These are phyloP conservation scores for Rhizoglyphus robini DNA, from an alignment of 1,140 invertebrate species.

Conservation along the genomic window DNA sequence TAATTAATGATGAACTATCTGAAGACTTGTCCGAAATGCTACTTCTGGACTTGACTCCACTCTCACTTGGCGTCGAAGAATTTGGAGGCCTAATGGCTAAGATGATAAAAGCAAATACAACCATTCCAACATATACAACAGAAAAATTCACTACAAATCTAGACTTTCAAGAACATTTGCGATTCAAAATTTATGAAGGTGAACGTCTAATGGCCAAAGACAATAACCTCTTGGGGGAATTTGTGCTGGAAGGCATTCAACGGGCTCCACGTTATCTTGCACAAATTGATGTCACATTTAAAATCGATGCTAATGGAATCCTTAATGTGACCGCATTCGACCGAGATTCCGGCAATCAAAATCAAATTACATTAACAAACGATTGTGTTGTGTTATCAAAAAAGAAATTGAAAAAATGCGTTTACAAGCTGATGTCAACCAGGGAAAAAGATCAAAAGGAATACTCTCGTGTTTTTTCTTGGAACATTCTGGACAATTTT, in stretches of 20 bases:
- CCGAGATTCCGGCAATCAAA: neutral
- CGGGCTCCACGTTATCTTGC: slow-evolving; percentile 43
- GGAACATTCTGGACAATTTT: no score
- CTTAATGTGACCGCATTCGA: slow-evolving; percentile 36
- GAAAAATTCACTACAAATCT: slow-evolving; percentile 91
- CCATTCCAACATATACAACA: slow-evolving; percentile 50
- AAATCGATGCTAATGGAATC: slow-evolving; percentile 41
- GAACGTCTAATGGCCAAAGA: slow-evolving; percentile 46
- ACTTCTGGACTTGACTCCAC: slow-evolving; percentile 43
- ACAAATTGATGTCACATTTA: slow-evolving; percentile 46
- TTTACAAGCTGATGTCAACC: no score
- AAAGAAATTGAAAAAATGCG: neutral
- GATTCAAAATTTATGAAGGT: slow-evolving; percentile 54
- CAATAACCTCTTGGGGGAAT: slow-evolving; percentile 44
- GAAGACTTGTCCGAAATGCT: slow-evolving; percentile 34
- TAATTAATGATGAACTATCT: slow-evolving; percentile 24
- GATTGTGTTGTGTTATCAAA: slow-evolving; percentile 26
- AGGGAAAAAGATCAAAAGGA: no score
- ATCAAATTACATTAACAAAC: neutral
- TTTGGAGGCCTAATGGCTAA: slow-evolving; percentile 45
- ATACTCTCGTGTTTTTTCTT: no score
- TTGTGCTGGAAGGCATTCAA: slow-evolving; percentile 44
- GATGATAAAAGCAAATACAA: slow-evolving; percentile 33
- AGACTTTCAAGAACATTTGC: slow-evolving; percentile 84
- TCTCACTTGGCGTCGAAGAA: slow-evolving; percentile 46